Base-by-base conservation (phyloP, 2,888 invertebrate species). In the Mythimna impura region DNA sequence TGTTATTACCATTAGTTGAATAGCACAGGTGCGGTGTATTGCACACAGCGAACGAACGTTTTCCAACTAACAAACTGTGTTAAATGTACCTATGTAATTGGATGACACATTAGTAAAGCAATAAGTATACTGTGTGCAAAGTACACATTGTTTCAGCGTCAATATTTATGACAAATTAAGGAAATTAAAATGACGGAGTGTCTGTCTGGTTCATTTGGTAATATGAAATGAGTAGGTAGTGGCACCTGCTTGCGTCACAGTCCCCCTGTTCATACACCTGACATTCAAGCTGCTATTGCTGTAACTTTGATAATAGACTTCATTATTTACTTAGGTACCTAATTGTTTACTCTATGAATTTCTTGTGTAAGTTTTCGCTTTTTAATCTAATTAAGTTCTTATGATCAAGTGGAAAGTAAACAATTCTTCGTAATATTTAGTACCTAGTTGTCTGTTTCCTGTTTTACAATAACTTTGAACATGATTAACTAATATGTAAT, bases 191-290 rank as follows among this genome's bases (percentile, higher is more conserved):
- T 66, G 43, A 55, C 52, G 61, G 20, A 47, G 47, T 75, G 71
- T 64, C 62, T 75, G 71, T 64, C 62, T 68, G 60, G 36, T 81
- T 84, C 70, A 82, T 87, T 89, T 86, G 69, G 83, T 82, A 75
- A 86, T 86, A 86, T 82, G 69, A 78, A 88, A 84, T 84, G 82
- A 82, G 76, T 64, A 76, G 74, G 73, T 80, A 65, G 43, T 34
- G 43, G 25, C 54, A 80, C 22, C 14, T n/a, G 75, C 81, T 90
- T 90, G 87, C 92, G 91, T 92, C 92, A 92, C 64, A 81, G 71
- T 86, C 73, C 73, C 69, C 78, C 82, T 82, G 87, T 86, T 87
- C 85, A 88, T 80, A 85, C 88, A 77, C 87, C 89, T 92, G 91
- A 88, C 91, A 87, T 90, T 88, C 87, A 88, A 81, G 34, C 58